phyloP scores from a whole-genome alignment of 1,140 invertebrate species.

The Drosophila setifemur region DNA sequence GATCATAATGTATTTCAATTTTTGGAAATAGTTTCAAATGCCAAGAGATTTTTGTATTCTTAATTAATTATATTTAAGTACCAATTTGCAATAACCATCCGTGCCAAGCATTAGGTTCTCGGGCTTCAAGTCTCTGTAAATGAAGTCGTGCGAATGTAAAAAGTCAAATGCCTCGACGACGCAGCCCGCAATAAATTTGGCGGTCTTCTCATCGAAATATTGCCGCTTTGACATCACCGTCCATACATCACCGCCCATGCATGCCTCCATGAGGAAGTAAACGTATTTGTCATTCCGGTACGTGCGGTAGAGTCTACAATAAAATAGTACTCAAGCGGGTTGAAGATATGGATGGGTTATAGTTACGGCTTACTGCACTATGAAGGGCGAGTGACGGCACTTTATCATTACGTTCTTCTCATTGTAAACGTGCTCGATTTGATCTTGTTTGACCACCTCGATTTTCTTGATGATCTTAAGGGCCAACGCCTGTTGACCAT shows the following conservation, averaged over 20 bases:
- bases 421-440: slow-evolving; percentile 95
- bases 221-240: slow-evolving; percentile 92
- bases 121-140: slow-evolving; percentile 97
- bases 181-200: slow-evolving; percentile 95
- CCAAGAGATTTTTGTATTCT: not conserved
- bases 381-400: slow-evolving; percentile 89
- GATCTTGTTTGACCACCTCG: slow-evolving; percentile 95
- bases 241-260: slow-evolving; percentile 98
- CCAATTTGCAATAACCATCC: slow-evolving; percentile 95
- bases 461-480: slow-evolving; percentile 96
- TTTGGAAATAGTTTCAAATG: too few species aligned
- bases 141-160: slow-evolving; percentile 92
- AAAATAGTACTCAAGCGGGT: not conserved
- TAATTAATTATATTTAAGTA: slow-evolving; percentile 77
- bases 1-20: too few species aligned
- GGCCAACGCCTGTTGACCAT: slow-evolving; percentile 89
- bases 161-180: slow-evolving; percentile 96
- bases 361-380: slow-evolving; percentile 88
- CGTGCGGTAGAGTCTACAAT: slow-evolving; percentile 92
- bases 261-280: slow-evolving; percentile 98
- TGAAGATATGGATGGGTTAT: not conserved
- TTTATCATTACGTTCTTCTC: slow-evolving; percentile 95
- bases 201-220: slow-evolving; percentile 92
- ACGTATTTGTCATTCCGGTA: slow-evolving; percentile 97
- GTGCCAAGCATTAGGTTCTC: slow-evolving; percentile 95